Evolutionary conservation across 1,140 invertebrate genomes (phyloP).

Genomic region (Nasonia giraulti): DNA sequence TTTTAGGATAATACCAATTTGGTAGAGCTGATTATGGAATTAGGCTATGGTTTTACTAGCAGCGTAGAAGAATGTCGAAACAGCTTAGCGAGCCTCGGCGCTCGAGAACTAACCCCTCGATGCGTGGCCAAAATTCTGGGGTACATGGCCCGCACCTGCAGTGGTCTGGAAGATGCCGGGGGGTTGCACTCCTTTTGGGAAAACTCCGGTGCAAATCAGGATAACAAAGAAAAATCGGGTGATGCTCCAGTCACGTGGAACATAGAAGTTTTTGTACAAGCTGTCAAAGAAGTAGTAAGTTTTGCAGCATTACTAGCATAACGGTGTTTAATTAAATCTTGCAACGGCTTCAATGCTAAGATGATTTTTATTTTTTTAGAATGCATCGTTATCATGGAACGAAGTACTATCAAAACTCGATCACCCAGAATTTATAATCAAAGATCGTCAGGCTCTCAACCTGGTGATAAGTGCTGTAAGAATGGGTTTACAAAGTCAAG

Average conservation of each 20-base stretch:
- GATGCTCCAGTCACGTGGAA: constrained; percentile 86
- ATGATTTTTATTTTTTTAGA: constrained; percentile 62
- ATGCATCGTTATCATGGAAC: constrained; percentile 90
- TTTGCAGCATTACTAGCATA: constrained; percentile 24
- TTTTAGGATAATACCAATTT: constrained; percentile 81
- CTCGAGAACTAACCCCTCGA: constrained; percentile 84
- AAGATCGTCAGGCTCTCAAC: constrained; percentile 88
- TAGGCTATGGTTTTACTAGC: constrained; percentile 91
- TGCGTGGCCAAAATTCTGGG: constrained; percentile 89
- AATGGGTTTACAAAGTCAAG: constrained; percentile 84
- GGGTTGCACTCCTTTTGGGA: constrained; percentile 78
- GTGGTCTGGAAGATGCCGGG: constrained; percentile 81
- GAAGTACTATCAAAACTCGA: constrained; percentile 94
- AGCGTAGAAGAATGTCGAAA: constrained; percentile 92
- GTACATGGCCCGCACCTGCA: constrained; percentile 90
- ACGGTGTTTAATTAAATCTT: constrained; percentile 17
- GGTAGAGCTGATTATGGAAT: constrained; percentile 90
- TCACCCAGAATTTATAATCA: constrained; percentile 90
- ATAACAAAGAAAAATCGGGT: constrained; percentile 68
- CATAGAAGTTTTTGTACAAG: constrained; percentile 92
- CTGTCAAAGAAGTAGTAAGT: constrained; percentile 89
- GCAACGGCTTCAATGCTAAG: no score
- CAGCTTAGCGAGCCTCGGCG: constrained; percentile 84
- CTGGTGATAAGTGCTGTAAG: constrained; percentile 87
- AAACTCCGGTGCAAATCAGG: constrained; percentile 61